Evolutionary conservation across 2,888 invertebrate genomes (phyloP).

Genomic region (Mamestra brassicae): DNA sequence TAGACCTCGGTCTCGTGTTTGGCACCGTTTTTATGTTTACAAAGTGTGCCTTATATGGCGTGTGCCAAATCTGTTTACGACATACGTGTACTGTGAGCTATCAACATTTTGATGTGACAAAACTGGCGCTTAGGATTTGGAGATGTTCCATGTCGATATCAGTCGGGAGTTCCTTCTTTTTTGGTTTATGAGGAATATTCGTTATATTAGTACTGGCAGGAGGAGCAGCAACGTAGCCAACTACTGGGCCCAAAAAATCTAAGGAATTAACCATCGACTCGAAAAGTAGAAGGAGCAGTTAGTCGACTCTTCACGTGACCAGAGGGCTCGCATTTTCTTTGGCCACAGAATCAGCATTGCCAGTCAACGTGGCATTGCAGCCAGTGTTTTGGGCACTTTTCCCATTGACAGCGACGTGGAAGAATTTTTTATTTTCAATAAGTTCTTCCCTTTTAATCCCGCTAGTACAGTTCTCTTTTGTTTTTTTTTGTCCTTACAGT

Average conservation of each 20-base stretch:
- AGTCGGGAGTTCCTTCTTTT: too few species aligned
- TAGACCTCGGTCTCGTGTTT: constrained; percentile 54
- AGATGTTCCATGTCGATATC: constrained; percentile 9
- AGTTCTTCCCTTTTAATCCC: too few species aligned
- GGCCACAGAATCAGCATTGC: background rate
- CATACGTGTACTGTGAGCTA: constrained; percentile 9
- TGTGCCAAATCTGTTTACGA: constrained; percentile 56
- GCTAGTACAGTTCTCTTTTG: too few species aligned
- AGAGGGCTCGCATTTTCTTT: background rate
- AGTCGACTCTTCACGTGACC: background rate
- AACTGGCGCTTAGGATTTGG: constrained; percentile 15
- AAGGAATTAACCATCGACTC: too few species aligned
- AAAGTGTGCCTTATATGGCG: constrained; percentile 23
- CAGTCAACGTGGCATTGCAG: background rate
- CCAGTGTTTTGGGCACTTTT: too few species aligned
- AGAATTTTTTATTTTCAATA: too few species aligned
- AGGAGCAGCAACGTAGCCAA: background rate
- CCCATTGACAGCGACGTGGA: too few species aligned
- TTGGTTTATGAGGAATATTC: background rate
- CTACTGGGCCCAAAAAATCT: too few species aligned
- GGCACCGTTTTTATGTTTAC: constrained; percentile 50
- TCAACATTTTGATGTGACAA: constrained; percentile 26
- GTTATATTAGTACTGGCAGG: background rate
- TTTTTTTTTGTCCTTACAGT: too few species aligned
- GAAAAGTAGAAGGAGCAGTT: background rate